Evolutionary conservation across 2,113 vertebrate genomes (phyloP), one percentile per base, ranked within the genome.

Genomic region (Calyptommatus sinebrachiatus): DNA sequence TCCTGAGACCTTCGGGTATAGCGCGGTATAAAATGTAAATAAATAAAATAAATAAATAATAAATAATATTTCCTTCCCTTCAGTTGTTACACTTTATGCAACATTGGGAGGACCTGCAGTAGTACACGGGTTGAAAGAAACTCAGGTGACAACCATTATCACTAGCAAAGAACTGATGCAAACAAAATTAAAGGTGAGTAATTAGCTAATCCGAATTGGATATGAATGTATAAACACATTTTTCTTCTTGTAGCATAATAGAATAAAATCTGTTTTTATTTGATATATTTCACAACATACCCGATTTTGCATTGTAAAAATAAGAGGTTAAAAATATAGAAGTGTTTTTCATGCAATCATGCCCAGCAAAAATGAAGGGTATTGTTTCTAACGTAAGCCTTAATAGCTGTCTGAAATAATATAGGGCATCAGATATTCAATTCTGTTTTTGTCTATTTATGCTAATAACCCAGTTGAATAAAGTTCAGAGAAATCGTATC

Each of bases 11-110:
- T n/a, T n/a, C n/a, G n/a, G n/a, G n/a, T n/a, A n/a, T n/a, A n/a
- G n/a, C n/a, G n/a, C n/a, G n/a, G n/a, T n/a, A n/a, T n/a, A n/a
- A n/a, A n/a, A n/a, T n/a, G n/a, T n/a, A n/a, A n/a, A n/a, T n/a
- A n/a, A n/a, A n/a, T n/a, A n/a, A n/a, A n/a, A n/a, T n/a, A n/a
- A n/a, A n/a, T n/a, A n/a, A n/a, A n/a, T n/a, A n/a, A n/a, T n/a
- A n/a, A n/a, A n/a, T n/a, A n/a, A n/a, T n/a, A n/a, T n/a, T n/a
- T n/a, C n/a, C 7, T 88, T 81, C 86, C 24, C 89, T 92, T 21
- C 89, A 99, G 98, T 99, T 92, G 97, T 97, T 65, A 99, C 98
- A 1, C 90, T 99, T 26, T 99, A 99, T 10, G 94, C 98, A 46
- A 99, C 98, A 1, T 92, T 99, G 78, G 98, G 98, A 78, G 97